Evolutionary conservation across 1,140 invertebrate species (phyloP).

Genomic region (Conus ventricosus): DNA sequence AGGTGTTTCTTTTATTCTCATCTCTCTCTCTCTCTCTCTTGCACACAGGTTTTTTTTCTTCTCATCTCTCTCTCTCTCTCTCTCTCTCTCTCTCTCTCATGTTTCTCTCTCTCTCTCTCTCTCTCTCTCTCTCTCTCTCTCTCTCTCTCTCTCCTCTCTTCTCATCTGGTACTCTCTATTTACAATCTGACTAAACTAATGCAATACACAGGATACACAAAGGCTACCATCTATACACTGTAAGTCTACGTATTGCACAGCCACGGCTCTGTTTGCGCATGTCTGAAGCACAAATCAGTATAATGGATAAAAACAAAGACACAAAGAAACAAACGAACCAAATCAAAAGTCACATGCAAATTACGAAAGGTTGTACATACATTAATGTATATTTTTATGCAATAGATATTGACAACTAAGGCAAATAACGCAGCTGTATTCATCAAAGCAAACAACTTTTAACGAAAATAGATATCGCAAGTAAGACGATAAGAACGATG

Average conservation of each 20-base stretch:
- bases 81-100: constrained; percentile 14
- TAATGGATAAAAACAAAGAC: neutral
- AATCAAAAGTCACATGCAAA: neutral
- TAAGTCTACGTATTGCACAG: neutral
- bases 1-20: neutral
- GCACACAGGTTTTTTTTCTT: neutral
- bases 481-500: too few species aligned
- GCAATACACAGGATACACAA: neutral
- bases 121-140: neutral
- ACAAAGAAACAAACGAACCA: too few species aligned
- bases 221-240: neutral
- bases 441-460: too few species aligned
- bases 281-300: neutral
- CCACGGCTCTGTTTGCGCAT: neutral
- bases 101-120: neutral
- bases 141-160: neutral
- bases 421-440: too few species aligned
- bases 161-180: neutral
- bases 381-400: neutral
- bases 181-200: too few species aligned
- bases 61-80: constrained; percentile 13
- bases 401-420: neutral
- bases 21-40: constrained; percentile 17
- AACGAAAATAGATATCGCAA: too few species aligned
- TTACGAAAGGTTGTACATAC: neutral